These are phyloP conservation scores for Arothron firmamentum DNA, from an alignment of 2,113 vertebrate genomes.

Conservation along the genomic window DNA sequence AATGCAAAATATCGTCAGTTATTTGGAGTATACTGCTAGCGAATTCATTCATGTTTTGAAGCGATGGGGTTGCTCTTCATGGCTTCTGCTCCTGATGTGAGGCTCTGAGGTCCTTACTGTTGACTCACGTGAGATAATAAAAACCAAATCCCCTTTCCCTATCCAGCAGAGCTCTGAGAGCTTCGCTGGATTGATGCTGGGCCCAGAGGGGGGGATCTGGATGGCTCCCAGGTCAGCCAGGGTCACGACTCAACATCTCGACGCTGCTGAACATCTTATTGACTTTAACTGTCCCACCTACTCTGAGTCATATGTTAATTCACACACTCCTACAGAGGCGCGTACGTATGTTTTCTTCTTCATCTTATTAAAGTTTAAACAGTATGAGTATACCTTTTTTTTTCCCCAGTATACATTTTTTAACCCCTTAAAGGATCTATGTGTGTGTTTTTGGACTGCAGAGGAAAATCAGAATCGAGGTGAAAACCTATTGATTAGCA, in stretches of 20 bases:
- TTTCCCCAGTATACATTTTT: no score
- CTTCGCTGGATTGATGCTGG: constrained; percentile 42
- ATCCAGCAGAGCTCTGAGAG: constrained; percentile 23
- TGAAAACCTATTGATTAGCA: no score
- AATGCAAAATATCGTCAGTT: no score
- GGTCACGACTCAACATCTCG: constrained; percentile 39
- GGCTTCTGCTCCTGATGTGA: constrained; percentile 3
- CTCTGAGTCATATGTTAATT: constrained; percentile 8
- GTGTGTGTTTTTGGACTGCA: no score
- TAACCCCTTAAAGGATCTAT: no score
- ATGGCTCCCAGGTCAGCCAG: constrained; percentile 47
- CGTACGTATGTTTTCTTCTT: no score
- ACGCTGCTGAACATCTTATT: constrained; percentile 58
- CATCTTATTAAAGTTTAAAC: no score
- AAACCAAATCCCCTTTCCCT: constrained; percentile 19
- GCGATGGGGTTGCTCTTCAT: no score
- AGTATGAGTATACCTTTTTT: no score
- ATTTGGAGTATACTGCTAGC: no score
- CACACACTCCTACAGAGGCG: constrained; percentile 24
- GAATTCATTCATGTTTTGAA: no score
- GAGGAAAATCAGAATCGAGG: no score
- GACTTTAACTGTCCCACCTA: constrained; percentile 55
- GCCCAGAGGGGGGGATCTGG: constrained; percentile 31
- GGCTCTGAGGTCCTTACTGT: constrained; percentile 5
- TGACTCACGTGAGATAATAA: constrained; percentile 49